Percentiles rank a stretch among this genome's conserved stretches.
These are phyloP conservation scores for Gryon sp. DNA, from an alignment of 1,140 invertebrate species.

Conservation along the genomic window DNA sequence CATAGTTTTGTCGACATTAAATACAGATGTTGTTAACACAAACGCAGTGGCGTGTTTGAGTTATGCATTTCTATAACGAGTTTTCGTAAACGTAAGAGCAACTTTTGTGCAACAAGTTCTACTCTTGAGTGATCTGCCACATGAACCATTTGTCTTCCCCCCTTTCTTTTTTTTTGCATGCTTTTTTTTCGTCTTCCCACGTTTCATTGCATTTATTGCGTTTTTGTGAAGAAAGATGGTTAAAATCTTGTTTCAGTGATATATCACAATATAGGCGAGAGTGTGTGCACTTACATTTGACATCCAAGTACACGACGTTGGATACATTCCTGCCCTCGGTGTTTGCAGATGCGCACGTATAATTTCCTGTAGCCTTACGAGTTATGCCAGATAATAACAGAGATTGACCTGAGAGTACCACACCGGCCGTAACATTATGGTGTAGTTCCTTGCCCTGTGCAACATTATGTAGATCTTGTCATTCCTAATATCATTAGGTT, in stretches of 20 bases:
- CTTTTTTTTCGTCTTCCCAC: neutral
- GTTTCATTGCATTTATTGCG: neutral
- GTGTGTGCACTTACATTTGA: constrained; percentile 81
- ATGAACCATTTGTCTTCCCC: neutral
- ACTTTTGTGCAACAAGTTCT: constrained; percentile 53
- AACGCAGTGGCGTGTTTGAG: constrained; percentile 39
- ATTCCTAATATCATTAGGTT: constrained; percentile 45
- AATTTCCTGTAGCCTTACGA: constrained; percentile 80
- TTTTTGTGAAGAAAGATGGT: no score
- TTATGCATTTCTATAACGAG: constrained; percentile 53
- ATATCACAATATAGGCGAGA: no score
- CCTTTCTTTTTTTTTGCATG: neutral
- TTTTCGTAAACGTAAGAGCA: constrained; percentile 42
- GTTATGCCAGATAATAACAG: constrained; percentile 82
- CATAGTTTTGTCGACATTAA: constrained; percentile 51
- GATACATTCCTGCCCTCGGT: constrained; percentile 81
- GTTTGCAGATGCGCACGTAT: constrained; percentile 82
- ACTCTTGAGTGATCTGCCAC: constrained; percentile 10
- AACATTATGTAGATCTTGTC: constrained; percentile 52
- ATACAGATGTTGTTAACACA: constrained; percentile 57
- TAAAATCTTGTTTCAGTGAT: no score
- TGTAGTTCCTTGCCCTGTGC: constrained; percentile 80
- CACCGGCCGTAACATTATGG: constrained; percentile 80
- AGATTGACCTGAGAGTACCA: constrained; percentile 82
- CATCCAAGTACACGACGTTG: constrained; percentile 80